Evolutionary conservation across 2,113 vertebrate species (phyloP).

Genomic region (Alces alces): DNA sequence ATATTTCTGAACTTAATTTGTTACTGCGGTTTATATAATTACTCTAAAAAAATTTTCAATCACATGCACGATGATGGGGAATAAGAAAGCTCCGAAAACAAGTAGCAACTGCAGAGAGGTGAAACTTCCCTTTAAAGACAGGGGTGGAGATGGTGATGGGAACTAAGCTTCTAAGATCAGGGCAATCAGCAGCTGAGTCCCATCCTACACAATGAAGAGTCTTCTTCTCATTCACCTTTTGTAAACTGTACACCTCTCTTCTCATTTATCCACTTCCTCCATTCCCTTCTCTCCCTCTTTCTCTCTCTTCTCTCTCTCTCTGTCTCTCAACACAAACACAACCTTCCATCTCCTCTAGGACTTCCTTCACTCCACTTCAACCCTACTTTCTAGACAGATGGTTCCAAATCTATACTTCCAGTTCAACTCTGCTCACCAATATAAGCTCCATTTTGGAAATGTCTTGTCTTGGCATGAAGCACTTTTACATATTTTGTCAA

Average conservation of each 20-base stretch:
- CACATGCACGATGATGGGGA: not conserved
- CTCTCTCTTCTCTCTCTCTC: fast-evolving
- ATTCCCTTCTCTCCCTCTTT: not conserved
- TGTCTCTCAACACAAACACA: not conserved
- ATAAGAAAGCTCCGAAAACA: not conserved
- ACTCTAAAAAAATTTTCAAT: not conserved
- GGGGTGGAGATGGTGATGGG: too few species aligned
- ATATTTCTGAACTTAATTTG: not conserved
- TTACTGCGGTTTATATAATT: not conserved
- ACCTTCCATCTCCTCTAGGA: not conserved
- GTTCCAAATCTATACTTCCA: not conserved
- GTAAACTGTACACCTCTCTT: not conserved
- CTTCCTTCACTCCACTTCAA: not conserved
- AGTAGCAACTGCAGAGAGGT: not conserved
- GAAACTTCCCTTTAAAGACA: not conserved
- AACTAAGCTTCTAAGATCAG: not conserved
- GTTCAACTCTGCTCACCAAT: not conserved
- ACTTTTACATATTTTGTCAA: not conserved
- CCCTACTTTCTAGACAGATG: not conserved
- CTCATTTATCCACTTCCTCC: not conserved
- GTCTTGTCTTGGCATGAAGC: not conserved
- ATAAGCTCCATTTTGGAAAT: not conserved
- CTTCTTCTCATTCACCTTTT: not conserved
- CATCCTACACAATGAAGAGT: not conserved
- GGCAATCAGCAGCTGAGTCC: not conserved